These are phyloP conservation scores for Harmothoe impar DNA, from an alignment of 2,888 invertebrate species.

Conservation along the genomic window DNA sequence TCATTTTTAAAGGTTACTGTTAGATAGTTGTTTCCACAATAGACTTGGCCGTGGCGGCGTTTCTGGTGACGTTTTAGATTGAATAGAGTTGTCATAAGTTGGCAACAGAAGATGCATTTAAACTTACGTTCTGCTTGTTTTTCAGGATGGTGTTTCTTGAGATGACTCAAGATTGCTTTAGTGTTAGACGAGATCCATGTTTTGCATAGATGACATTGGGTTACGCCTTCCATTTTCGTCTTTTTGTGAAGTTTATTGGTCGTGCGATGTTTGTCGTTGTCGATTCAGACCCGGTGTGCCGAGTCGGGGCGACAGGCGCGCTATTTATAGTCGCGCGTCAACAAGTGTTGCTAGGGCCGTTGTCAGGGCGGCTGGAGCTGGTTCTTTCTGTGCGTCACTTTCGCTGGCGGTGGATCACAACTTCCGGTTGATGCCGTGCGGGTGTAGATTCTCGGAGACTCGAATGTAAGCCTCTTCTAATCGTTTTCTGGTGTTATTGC, in stretches of 20 bases:
- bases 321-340: not conserved
- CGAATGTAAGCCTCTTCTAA: slow-evolving; percentile 43
- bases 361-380: too few species aligned
- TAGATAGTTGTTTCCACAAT: not conserved
- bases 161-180: not conserved
- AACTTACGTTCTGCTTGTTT: not conserved
- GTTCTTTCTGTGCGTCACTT: not conserved
- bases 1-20: not conserved
- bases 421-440: slow-evolving; percentile 29
- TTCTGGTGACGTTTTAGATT: not conserved
- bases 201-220: not conserved
- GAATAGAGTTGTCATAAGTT: not conserved
- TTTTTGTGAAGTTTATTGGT: not conserved
- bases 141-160: not conserved
- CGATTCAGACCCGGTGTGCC: not conserved
- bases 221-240: not conserved
- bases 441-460: not conserved
- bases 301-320: not conserved
- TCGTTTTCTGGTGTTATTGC: not conserved
- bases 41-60: not conserved
- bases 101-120: not conserved
- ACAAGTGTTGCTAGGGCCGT: not conserved
- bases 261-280: not conserved
- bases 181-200: not conserved
- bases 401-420: not conserved